Conservation (phyloP, 2,113 vertebrate genomes). For the Cavia porcellus region DNA sequence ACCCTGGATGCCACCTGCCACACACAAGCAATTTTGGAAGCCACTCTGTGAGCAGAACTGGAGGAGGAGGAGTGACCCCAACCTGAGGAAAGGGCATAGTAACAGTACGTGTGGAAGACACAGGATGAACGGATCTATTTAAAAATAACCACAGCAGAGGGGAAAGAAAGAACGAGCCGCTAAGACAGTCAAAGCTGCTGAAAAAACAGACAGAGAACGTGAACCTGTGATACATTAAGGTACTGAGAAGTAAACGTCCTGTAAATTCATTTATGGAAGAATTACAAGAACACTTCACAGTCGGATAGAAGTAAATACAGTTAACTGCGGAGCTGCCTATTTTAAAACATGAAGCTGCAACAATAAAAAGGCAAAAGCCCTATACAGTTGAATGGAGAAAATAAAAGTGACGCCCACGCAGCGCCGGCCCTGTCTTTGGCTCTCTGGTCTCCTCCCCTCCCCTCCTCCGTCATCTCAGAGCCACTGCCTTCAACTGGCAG, state of each 20-base stretch:
- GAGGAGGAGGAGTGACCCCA: neutral
- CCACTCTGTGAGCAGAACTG: neutral
- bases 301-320: constrained; percentile 2
- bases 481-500: constrained; percentile 16
- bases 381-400: neutral
- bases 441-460: neutral
- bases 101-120: neutral
- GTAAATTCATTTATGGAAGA: constrained; percentile 24
- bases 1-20: neutral
- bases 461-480: constrained; percentile 7
- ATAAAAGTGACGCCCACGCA: neutral
- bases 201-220: neutral
- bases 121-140: constrained; percentile 13
- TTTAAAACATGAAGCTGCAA: constrained; percentile 14
- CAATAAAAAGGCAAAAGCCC: constrained; percentile 26
- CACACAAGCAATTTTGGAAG: neutral
- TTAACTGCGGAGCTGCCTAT: neutral
- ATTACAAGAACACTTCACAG: neutral
- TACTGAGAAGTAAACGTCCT: neutral
- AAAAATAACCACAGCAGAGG: constrained; percentile 2
- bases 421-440: neutral
- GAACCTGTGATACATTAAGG: neutral
- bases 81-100: neutral
- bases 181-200: neutral
- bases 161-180: neutral